Evolutionary conservation across 2,113 vertebrate species (phyloP), one percentile per base, ranked within the genome.

Genomic region (Tichodroma muraria): DNA sequence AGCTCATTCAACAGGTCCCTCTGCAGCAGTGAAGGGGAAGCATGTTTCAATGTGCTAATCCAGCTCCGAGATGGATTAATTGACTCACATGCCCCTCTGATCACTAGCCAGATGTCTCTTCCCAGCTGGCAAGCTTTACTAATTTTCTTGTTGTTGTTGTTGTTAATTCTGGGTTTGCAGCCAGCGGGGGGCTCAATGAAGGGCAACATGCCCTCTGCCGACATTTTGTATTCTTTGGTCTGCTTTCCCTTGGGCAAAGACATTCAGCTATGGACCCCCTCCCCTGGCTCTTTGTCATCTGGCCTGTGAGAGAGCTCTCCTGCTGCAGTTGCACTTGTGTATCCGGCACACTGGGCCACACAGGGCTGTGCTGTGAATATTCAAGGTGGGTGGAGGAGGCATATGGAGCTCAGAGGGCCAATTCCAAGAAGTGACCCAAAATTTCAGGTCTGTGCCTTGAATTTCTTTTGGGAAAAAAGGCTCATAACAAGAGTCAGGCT

Each of bases 101-200:
- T 97, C 93, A 78, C 79, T 61, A 96, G 97, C 98, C 98, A 97
- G 97, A 94, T 96, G 94, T 93, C 97, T 94, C 37, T 96, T 84
- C 96, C 80, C 91, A 96, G 95, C 95, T 98, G 97, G 97, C 97
- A 97, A 95, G 66, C 80, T 85, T 94, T 80, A 56, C 90, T 35
- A 18, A 93, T 90, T 96, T 96, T 91, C 95, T 96, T 93, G 92
- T 96, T 94, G 94, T 96, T 95, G 96, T 59, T 84, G 80, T 70
- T 96, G 93, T 97, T 86, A 97, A 94, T 14, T 91, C 92, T 61
- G 73, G 91, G 76, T 94, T 97, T 97, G 92, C 87, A 97, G 97
- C 95, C 97, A 98, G 96, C 13, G 4, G 83, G 90, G 90, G 91
- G 77, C 75, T 97, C 96, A 95, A 87, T 94, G 80, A 94, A 97